Evolutionary conservation across 2,888 invertebrate genomes (phyloP).

Genomic region (Hanleya hanleyi): DNA sequence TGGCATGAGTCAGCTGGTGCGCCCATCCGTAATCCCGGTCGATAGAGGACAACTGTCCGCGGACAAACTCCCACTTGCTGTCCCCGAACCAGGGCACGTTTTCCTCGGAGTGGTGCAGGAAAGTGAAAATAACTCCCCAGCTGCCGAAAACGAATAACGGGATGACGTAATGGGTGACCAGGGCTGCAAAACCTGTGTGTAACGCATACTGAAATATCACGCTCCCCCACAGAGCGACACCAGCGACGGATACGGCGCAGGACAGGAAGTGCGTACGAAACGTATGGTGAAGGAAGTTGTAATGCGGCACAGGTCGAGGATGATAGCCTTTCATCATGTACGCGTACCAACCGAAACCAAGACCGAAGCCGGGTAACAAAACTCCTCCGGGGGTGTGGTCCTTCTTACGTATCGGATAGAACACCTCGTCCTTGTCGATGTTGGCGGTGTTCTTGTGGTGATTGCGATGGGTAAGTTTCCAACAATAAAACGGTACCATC

Average conservation of each 20-base stretch:
- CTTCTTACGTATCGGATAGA: conserved; percentile 60
- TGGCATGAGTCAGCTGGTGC: conserved; percentile 64
- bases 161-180: conserved; percentile 56
- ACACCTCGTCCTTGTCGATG: conserved; percentile 69
- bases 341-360: conserved; percentile 63
- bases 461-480: conserved; percentile 66
- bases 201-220: conserved; percentile 46
- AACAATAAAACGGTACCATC: conserved; percentile 65
- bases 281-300: conserved; percentile 48
- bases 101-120: conserved; percentile 68
- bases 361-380: conserved; percentile 43
- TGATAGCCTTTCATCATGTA: conserved; percentile 64
- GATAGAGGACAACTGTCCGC: conserved; percentile 69
- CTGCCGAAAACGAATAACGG: conserved; percentile 63
- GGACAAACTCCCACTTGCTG: conserved; percentile 64
- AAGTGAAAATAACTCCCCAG: conserved; percentile 67
- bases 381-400: conserved; percentile 28
- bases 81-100: conserved; percentile 67
- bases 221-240: conserved; percentile 46
- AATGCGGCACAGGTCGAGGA: conserved; percentile 57
- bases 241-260: conserved; percentile 47
- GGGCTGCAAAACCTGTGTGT: conserved; percentile 42
- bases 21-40: conserved; percentile 70
- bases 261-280: conserved; percentile 51
- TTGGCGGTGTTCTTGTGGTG: conserved; percentile 69